These are phyloP conservation scores for Emys orbicularis DNA, from an alignment of 2,797 vertebrate genomes.

Conservation along the genomic window DNA sequence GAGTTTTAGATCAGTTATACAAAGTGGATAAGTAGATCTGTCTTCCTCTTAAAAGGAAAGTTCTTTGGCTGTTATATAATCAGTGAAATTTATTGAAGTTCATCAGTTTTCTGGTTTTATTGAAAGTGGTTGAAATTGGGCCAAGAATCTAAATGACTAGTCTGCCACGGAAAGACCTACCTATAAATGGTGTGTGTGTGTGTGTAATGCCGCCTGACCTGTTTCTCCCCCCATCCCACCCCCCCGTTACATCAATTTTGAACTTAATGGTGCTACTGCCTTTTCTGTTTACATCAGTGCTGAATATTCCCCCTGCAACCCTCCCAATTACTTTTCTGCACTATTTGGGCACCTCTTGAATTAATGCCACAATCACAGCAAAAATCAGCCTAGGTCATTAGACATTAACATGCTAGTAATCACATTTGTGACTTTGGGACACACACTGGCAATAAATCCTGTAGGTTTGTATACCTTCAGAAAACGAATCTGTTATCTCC, in stretches of 20 bases:
- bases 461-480: accelerated
- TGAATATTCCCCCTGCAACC: too few relatives aligned
- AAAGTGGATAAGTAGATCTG: not conserved
- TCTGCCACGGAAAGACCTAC: not conserved
- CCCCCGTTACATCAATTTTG: not conserved
- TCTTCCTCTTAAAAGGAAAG: not conserved
- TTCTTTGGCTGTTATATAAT: not conserved
- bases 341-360: too few relatives aligned
- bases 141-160: not conserved
- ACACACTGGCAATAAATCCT: not conserved
- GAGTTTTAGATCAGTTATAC: not conserved
- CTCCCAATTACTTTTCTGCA: too few relatives aligned
- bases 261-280: not conserved
- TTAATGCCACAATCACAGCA: too few relatives aligned
- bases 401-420: not conserved
- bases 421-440: not conserved
- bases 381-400: not conserved
- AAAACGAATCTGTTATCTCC: not conserved
- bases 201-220: not conserved
- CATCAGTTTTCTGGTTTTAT: not conserved
- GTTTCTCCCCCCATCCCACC: accelerated
- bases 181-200: too few relatives aligned
- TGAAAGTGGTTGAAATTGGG: not conserved
- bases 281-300: not conserved
- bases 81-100: not conserved